Conservation (phyloP, 2,113 vertebrate species). For the Candoia aspera region DNA sequence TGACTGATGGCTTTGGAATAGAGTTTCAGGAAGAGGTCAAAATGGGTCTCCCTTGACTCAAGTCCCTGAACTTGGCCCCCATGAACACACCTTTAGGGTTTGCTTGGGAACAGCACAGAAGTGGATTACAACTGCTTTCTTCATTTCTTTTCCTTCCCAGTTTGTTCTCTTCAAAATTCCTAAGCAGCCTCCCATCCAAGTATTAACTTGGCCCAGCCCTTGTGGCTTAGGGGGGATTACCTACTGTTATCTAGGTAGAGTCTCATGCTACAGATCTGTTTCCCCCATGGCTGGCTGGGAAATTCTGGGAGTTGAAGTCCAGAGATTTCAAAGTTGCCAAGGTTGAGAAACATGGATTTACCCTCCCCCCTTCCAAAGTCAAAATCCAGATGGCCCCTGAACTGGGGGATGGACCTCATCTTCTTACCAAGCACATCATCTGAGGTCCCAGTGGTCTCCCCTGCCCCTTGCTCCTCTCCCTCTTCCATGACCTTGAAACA, state of each 20-base stretch:
- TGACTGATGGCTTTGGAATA: neutral
- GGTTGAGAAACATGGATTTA: neutral
- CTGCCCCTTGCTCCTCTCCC: neutral
- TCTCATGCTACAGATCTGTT: neutral
- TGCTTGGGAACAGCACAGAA: too few species aligned
- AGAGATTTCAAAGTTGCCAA: neutral
- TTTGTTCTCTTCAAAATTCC: neutral
- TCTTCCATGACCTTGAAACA: conserved; percentile 49
- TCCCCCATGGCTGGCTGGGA: neutral
- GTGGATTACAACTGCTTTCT: neutral
- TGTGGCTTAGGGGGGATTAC: neutral
- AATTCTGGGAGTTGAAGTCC: neutral
- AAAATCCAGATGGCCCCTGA: neutral
- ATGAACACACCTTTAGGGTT: neutral
- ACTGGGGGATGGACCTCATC: neutral
- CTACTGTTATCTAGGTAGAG: neutral
- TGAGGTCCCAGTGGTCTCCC: neutral
- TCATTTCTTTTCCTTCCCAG: neutral
- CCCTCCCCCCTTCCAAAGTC: neutral
- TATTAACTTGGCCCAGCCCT: neutral
- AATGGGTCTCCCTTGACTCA: neutral
- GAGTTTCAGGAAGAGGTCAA: neutral
- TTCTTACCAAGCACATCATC: neutral
- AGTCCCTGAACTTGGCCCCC: too few species aligned
- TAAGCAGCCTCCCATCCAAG: neutral